phyloP scores from a whole-genome alignment of 2,888 invertebrate species.

The Agapetus fuscipes region DNA sequence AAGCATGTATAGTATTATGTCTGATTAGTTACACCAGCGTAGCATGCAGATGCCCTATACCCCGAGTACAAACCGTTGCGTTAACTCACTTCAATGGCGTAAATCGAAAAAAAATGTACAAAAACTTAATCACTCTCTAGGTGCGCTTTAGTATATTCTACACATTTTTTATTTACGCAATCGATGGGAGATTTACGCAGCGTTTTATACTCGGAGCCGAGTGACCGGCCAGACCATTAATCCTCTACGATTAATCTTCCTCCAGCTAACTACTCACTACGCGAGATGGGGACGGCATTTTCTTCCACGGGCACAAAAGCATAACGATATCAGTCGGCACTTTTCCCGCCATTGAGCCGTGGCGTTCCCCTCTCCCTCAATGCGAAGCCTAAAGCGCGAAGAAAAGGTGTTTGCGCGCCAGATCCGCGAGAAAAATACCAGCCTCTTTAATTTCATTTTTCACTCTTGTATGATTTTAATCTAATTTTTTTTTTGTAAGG shows the following conservation, averaged over 20 bases:
- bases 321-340: conserved; percentile 20
- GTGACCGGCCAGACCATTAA: conserved; percentile 19
- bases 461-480: conserved; percentile 23
- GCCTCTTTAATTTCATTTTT: conserved; percentile 25
- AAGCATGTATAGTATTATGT: too few species aligned
- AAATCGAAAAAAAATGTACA: too few species aligned
- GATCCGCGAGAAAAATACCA: conserved; percentile 39
- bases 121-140: too few species aligned
- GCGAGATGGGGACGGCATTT: conserved; percentile 20
- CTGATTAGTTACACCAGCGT: too few species aligned
- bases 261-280: conserved; percentile 29
- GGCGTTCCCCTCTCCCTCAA: conserved; percentile 36
- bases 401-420: conserved; percentile 48
- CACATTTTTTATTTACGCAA: too few species aligned
- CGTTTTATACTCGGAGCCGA: too few species aligned
- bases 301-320: conserved; percentile 20
- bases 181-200: too few species aligned
- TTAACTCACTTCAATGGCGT: too few species aligned
- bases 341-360: conserved; percentile 9
- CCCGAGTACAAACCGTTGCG: too few species aligned
- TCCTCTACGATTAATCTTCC: conserved; percentile 44
- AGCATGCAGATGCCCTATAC: too few species aligned
- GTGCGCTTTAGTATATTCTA: too few species aligned
- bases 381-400: conserved; percentile 25
- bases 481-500: conserved; percentile 18